Conservation (phyloP, 2,888 invertebrate genomes). For the Sthenelais limicola region DNA sequence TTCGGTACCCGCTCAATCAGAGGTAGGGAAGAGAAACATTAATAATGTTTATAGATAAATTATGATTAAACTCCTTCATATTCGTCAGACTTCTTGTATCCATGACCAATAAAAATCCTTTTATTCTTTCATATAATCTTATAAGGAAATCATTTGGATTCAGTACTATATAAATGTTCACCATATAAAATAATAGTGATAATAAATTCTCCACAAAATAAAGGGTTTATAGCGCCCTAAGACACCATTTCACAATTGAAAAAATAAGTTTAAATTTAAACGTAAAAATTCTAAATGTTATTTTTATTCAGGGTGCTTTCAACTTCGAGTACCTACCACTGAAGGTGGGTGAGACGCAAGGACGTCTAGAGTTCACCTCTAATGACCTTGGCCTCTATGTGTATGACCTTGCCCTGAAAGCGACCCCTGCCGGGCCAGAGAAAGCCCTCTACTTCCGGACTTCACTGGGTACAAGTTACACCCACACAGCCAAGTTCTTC, state of each 20-base stretch:
- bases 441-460: conserved; percentile 69
- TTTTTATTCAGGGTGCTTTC: conserved; percentile 63
- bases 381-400: conserved; percentile 70
- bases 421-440: conserved; percentile 69
- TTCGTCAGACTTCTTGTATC: no score
- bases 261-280: no score
- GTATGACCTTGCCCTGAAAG: conserved; percentile 70
- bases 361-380: conserved; percentile 68
- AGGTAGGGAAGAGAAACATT: conserved; percentile 62
- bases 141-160: no score
- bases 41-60: no score
- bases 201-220: no score
- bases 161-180: not conserved
- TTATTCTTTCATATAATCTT: no score
- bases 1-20: conserved; percentile 66
- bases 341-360: conserved; percentile 65
- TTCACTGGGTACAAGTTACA: conserved; percentile 66
- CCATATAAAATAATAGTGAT: no score
- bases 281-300: no score
- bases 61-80: no score
- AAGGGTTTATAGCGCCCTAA: no score
- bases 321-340: conserved; percentile 72
- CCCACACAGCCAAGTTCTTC: conserved; percentile 68
- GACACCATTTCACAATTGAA: no score
- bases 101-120: no score